These are phyloP conservation scores for Smittia sp. DNA, from an alignment of 2,888 invertebrate species.

Conservation along the genomic window DNA sequence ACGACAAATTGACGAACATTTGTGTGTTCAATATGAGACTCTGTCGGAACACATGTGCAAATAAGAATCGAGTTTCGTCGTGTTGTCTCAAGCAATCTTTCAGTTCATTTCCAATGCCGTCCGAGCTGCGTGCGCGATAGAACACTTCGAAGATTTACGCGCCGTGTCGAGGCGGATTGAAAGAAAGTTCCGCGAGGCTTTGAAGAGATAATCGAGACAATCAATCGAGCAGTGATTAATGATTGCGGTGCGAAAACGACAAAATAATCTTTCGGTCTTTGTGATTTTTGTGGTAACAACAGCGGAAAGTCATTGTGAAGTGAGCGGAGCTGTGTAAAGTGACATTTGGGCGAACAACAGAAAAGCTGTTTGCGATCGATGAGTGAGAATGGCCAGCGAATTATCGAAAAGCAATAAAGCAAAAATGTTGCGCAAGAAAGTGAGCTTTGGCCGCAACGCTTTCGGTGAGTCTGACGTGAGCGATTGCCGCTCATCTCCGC, in stretches of 20 bases:
- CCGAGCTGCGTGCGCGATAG: background rate
- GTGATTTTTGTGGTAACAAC: too few species aligned
- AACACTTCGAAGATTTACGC: background rate
- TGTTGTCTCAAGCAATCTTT: background rate
- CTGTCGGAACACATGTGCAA: background rate
- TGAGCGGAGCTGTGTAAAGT: background rate
- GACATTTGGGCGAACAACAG: background rate
- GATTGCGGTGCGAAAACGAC: background rate
- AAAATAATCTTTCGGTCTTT: background rate
- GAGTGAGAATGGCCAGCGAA: background rate
- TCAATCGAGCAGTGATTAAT: conserved; percentile 11
- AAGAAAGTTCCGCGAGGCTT: background rate
- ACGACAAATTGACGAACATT: background rate
- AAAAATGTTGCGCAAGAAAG: conserved; percentile 32
- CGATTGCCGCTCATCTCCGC: background rate
- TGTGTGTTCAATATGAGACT: background rate
- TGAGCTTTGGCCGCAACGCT: conserved; percentile 13
- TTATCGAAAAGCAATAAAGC: background rate
- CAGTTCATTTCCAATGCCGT: background rate
- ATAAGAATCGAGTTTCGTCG: conserved; percentile 4
- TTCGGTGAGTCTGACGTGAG: conserved; percentile 12
- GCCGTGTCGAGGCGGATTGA: too few species aligned
- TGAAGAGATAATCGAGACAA: background rate
- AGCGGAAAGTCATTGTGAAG: too few species aligned
- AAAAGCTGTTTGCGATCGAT: background rate